phyloP scores from a whole-genome alignment of 2,797 vertebrate genomes.

The Huso huso region DNA sequence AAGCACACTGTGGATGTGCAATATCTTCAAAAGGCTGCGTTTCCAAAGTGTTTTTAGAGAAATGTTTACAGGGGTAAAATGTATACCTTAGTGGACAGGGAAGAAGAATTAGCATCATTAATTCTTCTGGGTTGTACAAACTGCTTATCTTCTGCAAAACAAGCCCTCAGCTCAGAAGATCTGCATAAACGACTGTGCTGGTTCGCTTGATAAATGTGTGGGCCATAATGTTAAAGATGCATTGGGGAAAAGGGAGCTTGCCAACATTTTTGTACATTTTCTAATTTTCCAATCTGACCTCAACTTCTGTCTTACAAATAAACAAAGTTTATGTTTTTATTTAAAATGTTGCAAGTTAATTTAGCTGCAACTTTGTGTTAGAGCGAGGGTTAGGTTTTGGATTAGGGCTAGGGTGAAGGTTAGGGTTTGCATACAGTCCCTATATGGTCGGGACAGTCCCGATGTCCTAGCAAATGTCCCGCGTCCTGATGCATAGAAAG shows the following conservation, averaged over 20 bases:
- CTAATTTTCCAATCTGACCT: constrained; percentile 23
- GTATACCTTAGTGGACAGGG: constrained; percentile 27
- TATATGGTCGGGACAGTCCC: too few relatives aligned
- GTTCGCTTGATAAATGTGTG: constrained; percentile 48
- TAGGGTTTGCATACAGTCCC: too few relatives aligned
- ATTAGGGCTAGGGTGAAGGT: too few relatives aligned
- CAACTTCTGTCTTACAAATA: too few relatives aligned
- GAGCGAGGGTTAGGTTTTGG: too few relatives aligned
- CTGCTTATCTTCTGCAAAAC: constrained; percentile 45
- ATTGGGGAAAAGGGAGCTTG: constrained; percentile 26
- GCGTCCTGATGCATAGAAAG: too few relatives aligned
- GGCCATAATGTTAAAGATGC: constrained; percentile 55
- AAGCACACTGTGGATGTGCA: too few relatives aligned
- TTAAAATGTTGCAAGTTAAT: too few relatives aligned
- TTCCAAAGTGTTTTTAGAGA: neutral
- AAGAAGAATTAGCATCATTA: constrained; percentile 50
- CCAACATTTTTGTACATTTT: constrained; percentile 37
- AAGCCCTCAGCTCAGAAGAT: constrained; percentile 44
- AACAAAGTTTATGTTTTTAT: too few relatives aligned
- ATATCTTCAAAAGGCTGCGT: neutral
- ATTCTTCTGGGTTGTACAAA: constrained; percentile 37
- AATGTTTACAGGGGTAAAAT: constrained; percentile 14
- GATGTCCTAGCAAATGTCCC: too few relatives aligned
- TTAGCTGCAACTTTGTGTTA: too few relatives aligned
- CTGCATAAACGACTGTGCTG: constrained; percentile 37